Evolutionary conservation across 2,888 invertebrate species (phyloP).

Genomic region (Ectemnius lituratus): DNA sequence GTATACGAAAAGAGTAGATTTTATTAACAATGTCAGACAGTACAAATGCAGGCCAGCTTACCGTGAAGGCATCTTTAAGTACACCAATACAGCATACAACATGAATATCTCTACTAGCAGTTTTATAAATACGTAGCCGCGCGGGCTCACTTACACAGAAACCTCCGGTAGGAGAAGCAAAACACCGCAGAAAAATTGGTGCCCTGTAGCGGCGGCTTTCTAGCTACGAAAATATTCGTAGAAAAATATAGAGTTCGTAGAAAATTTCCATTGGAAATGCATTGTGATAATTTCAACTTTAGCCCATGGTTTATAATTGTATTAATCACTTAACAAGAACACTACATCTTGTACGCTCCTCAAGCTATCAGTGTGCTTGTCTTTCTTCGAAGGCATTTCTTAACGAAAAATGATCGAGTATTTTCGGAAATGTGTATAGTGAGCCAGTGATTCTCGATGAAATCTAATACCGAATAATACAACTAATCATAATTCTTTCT

Average conservation of each 20-base stretch:
- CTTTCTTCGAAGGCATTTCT: too few species aligned
- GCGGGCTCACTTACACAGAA: not conserved
- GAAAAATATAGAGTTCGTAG: conserved; percentile 28
- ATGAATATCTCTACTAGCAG: conserved; percentile 3
- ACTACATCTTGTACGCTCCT: too few species aligned
- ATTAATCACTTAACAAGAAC: too few species aligned
- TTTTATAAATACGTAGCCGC: conserved; percentile 22
- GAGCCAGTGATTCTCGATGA: too few species aligned
- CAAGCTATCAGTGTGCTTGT: too few species aligned
- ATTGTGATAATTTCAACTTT: not conserved
- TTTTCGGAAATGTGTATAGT: too few species aligned
- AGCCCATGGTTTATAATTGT: not conserved
- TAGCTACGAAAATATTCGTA: conserved; percentile 24
- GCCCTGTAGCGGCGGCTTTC: not conserved
- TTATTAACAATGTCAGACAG: conserved; percentile 36
- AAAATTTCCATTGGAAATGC: not conserved
- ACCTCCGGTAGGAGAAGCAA: conserved; percentile 10
- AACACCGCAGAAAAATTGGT: conserved; percentile 13
- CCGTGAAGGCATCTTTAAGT: not conserved
- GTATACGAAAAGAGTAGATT: conserved; percentile 33
- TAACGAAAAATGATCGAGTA: too few species aligned
- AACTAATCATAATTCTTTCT: too few species aligned
- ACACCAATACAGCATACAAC: not conserved
- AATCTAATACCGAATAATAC: too few species aligned
- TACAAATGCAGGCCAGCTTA: conserved; percentile 12